Conservation (phyloP, 2,797 vertebrate genomes). For the Hirundo rustica region DNA sequence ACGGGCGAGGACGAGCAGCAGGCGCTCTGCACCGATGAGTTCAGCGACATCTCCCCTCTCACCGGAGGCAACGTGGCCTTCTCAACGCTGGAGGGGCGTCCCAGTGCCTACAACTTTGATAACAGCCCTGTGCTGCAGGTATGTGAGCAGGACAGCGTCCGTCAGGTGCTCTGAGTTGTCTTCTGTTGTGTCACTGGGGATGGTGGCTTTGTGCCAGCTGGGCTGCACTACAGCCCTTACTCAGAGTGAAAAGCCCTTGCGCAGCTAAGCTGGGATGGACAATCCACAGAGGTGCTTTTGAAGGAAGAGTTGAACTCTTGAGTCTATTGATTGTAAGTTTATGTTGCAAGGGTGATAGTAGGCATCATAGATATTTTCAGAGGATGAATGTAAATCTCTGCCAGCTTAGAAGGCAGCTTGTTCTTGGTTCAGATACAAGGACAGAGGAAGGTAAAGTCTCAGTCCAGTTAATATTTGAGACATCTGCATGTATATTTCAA, state of each 20-base stretch:
- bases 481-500: neutral
- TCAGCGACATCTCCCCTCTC: constrained; percentile 97
- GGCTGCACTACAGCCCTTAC: neutral
- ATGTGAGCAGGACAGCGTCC: neutral
- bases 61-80: constrained; percentile 96
- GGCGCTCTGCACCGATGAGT: constrained; percentile 93
- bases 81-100: constrained; percentile 92
- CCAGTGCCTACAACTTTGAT: constrained; percentile 96
- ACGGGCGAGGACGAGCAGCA: constrained; percentile 93
- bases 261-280: neutral
- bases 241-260: neutral
- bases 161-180: rapidly evolving
- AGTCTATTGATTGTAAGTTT: neutral
- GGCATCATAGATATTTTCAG: neutral
- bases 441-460: neutral
- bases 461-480: neutral
- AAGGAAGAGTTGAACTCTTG: neutral
- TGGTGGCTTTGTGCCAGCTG: rapidly evolving
- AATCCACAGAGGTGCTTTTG: neutral
- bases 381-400: neutral
- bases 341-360: neutral
- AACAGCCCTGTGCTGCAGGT: constrained; percentile 95
- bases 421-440: neutral
- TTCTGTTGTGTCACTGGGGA: rapidly evolving
- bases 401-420: neutral